Evolutionary conservation across 2,888 invertebrate genomes (phyloP), one percentile per base, ranked within the genome.

Genomic region (Hemaris fuciformis): DNA sequence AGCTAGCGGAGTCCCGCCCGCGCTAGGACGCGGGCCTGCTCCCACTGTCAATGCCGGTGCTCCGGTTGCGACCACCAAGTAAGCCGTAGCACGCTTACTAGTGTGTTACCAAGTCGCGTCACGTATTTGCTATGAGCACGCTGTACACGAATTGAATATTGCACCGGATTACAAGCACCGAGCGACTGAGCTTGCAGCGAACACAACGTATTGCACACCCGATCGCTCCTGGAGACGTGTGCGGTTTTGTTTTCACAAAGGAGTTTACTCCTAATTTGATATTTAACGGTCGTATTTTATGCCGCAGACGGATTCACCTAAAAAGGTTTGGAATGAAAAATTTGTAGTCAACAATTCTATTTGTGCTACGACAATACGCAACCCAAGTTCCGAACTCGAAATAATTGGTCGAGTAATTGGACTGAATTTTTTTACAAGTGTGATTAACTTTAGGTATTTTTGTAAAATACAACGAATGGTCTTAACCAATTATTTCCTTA

Each of bases 1-100:
- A 94, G 94, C 94, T 94, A 92, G 91, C 91, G 89, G 87, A 87
- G 84, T 74, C 88, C 86, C 57, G 91, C 91, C 90, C 91, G 91
- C 88, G 89, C 76, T 68, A 78, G 69, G 66, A 69, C 89, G 92
- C 91, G 90, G 91, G 91, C 91, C 73, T 89, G 91, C 81, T 76
- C 87, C 72, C 88, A 86, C 81, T 91, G 91, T 87, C 88, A 89
- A 81, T 91, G 90, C 85, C 87, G 84, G 70, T 90, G 92, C 81
- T 81, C 88, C 74, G 88, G 88, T 78, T 89, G 89, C 85, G 89
- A 91, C 80, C 90, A 91, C 81, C 91, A 91, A 91, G 91, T 91
- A 92, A 91, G 91, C 88, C 64, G 84, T 82, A 81, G 81, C 89
- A 87, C 87, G 83, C 82, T 83, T 81, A 81, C 82, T 83, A 83